Conservation (phyloP, 2,888 invertebrate genomes). For the Eilema sororculum region DNA sequence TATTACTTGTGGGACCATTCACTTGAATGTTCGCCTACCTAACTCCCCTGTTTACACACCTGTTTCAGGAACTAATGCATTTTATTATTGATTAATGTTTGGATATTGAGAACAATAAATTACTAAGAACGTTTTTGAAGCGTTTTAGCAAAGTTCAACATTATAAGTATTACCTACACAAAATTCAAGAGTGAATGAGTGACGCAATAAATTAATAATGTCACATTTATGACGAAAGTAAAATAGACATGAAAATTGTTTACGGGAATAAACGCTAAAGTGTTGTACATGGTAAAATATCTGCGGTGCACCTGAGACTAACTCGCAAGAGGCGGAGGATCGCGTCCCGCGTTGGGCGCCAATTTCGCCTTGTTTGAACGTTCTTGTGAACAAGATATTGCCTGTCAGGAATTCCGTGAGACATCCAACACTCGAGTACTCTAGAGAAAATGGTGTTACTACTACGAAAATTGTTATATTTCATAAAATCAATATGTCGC, state of each 20-base stretch:
- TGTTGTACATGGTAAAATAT: constrained; percentile 75
- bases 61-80: constrained; percentile 63
- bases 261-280: constrained; percentile 73
- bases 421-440: constrained; percentile 62
- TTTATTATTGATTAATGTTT: constrained; percentile 38
- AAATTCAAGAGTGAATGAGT: constrained; percentile 51
- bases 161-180: constrained; percentile 17
- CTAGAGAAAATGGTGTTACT: constrained; percentile 51
- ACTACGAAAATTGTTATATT: constrained; percentile 52
- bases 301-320: constrained; percentile 78
- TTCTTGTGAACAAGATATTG: constrained; percentile 71
- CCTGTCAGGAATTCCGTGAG: constrained; percentile 62
- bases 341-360: constrained; percentile 65
- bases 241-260: constrained; percentile 75
- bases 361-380: constrained; percentile 74
- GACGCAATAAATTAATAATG: constrained; percentile 64
- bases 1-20: constrained; percentile 71
- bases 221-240: constrained; percentile 68
- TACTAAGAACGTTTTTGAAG: neutral
- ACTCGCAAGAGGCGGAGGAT: constrained; percentile 64
- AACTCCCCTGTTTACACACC: constrained; percentile 68
- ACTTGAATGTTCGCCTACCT: constrained; percentile 60
- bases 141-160: neutral
- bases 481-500: constrained; percentile 25
- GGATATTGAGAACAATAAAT: constrained; percentile 29